A percentile compares a stretch with the other conserved stretches of the same genome.
These are phyloP conservation scores for Triops cancriformis DNA, from an alignment of 1,140 invertebrate species.

Conservation along the genomic window DNA sequence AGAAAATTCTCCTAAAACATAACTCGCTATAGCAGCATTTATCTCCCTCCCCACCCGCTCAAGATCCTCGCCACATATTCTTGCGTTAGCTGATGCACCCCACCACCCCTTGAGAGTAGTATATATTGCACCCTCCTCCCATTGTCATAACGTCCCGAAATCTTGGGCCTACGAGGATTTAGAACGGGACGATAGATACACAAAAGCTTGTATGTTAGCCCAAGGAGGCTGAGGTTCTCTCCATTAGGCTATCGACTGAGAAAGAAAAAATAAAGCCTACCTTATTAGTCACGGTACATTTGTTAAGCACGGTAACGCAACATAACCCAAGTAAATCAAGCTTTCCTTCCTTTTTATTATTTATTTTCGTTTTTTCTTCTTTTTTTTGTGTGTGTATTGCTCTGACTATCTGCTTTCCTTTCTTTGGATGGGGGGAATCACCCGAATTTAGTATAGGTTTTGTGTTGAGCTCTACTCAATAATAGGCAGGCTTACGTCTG, in stretches of 20 bases:
- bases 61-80: not conserved
- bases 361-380: not conserved
- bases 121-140: not conserved
- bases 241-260: not conserved
- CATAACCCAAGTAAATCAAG: not conserved
- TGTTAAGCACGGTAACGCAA: not conserved
- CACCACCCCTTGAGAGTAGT: not conserved
- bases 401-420: not conserved
- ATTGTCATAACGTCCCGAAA: not conserved
- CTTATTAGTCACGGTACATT: constrained; percentile 1
- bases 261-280: not conserved
- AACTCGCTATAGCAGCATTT: not conserved
- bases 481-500: no score
- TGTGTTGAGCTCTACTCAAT: no score
- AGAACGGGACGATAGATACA: no score
- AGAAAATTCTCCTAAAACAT: not conserved
- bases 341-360: not conserved
- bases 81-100: not conserved
- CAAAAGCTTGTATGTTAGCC: not conserved
- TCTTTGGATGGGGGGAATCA: no score
- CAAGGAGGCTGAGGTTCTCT: not conserved
- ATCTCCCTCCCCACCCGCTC: no score
- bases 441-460: no score
- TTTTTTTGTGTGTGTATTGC: no score
- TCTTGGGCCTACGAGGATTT: not conserved